Base-by-base conservation (phyloP, 2,797 vertebrate species). In the Gouania willdenowi region DNA sequence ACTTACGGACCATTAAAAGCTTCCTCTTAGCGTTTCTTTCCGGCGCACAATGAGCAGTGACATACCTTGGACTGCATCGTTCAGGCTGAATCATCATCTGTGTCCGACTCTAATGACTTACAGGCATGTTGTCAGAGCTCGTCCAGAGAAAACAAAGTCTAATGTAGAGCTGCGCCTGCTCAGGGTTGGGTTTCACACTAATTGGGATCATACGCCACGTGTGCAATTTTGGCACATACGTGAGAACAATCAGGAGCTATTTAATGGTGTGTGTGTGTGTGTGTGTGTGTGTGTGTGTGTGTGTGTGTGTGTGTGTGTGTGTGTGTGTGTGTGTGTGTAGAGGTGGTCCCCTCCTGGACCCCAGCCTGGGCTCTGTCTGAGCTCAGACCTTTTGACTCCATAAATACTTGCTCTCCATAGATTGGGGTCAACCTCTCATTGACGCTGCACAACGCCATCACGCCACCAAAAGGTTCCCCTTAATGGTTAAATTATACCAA, bases 161-260 rank as follows among this genome's bases (percentile, higher is more conserved):
- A 86, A 88, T 79, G 63, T 83, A 81, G 81, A 87, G 65, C 58
- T 54, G 71, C 82, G 86, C 87, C 87, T 87, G 82, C 81, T 75
- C 56, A 85, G 91, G 88, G 84, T 92, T 79, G 66, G 83, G 83
- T 92, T 93, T 92, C 90, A 87, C 58, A 74, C 81, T 92, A 92
- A 94, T 92, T 92, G 90, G 91, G 90, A 91, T 93, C 91, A 92
- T 90, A 91, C 87, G 82, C 79, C 32, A 77, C 88, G 86, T 90
- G 85, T 90, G 90, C 82, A 89, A 75, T 79, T 87, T 87, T 91
- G 90, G 85, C 88, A 87, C 86, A 88, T 84, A 86, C 60, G 60
- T 75, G 75, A 74, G 79, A 91, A 91, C 92, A 90, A 91, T 93
- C 89, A 92, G 87, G 84, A 88, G 73, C 48, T 74, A 87, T 91